A percentile compares a stretch with the other conserved stretches of the same genome.
These are phyloP conservation scores for Malurus alboscapulatus DNA, from an alignment of 2,113 vertebrate genomes.

Conservation along the genomic window DNA sequence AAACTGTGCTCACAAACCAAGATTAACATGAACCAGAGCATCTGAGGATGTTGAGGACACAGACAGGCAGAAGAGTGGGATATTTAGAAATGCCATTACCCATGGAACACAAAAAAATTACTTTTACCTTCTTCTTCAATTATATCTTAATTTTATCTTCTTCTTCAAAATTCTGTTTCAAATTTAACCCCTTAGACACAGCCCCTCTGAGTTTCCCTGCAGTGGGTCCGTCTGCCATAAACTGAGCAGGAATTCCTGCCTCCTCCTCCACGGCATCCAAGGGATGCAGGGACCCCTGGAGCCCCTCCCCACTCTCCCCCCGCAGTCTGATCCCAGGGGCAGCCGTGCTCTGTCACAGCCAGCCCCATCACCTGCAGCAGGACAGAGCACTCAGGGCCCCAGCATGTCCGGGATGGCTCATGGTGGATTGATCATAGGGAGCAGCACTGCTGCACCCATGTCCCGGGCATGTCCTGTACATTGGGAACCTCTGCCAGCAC, in stretches of 20 bases:
- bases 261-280: not conserved
- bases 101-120: not conserved
- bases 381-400: not conserved
- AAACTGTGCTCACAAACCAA: not conserved
- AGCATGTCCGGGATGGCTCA: not conserved
- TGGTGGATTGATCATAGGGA: not conserved
- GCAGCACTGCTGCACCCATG: not conserved
- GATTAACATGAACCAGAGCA: not conserved
- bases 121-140: no score
- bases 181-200: not conserved
- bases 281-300: not conserved
- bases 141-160: no score
- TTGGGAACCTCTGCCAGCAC: no score
- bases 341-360: accelerated
- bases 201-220: not conserved
- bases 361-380: accelerated
- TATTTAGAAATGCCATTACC: not conserved
- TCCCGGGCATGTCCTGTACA: not conserved
- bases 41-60: not conserved
- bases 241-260: not conserved
- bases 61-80: not conserved
- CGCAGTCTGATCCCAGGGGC: not conserved
- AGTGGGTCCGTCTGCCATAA: not conserved
- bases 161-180: not conserved
- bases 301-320: not conserved